These are phyloP conservation scores for Agapornis canus DNA, from an alignment of 2,797 vertebrate species.

Conservation along the genomic window DNA sequence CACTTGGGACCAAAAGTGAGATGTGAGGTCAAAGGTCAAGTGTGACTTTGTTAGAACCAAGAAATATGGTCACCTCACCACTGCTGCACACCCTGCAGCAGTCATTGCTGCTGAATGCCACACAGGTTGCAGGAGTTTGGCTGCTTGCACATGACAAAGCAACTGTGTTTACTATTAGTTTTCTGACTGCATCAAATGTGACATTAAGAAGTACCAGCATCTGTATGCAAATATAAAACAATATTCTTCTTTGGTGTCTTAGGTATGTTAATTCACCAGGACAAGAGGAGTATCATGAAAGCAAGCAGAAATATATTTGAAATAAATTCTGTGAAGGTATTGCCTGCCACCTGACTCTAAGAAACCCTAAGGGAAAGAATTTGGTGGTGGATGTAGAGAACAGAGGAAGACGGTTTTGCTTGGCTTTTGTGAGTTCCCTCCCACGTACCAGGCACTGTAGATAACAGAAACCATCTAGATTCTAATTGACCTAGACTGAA, in stretches of 20 bases:
- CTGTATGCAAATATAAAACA: not conserved
- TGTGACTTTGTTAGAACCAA: slow-evolving; percentile 67
- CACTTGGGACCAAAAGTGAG: slow-evolving; percentile 46
- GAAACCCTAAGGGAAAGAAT: not conserved
- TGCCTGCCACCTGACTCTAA: not conserved
- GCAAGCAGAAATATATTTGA: not conserved
- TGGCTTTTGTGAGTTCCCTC: not conserved
- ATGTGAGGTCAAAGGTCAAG: slow-evolving; percentile 48
- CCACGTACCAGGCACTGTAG: not conserved
- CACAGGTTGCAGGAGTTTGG: not conserved
- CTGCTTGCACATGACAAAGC: not conserved
- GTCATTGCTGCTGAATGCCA: not conserved
- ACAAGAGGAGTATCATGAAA: not conserved
- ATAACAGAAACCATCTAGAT: not conserved
- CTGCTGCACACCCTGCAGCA: slow-evolving; percentile 18
- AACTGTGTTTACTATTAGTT: not conserved
- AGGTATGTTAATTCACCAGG: rapidly evolving
- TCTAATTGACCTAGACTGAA: not conserved
- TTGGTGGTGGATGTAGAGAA: not conserved
- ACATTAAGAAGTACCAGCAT: not conserved
- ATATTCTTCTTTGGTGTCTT: not conserved
- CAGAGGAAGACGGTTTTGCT: not conserved
- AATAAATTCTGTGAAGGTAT: not conserved
- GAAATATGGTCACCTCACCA: slow-evolving; percentile 42
- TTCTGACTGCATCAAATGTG: not conserved